These are phyloP conservation scores for Tautogolabrus adspersus DNA, from an alignment of 2,113 vertebrate species.

Conservation along the genomic window DNA sequence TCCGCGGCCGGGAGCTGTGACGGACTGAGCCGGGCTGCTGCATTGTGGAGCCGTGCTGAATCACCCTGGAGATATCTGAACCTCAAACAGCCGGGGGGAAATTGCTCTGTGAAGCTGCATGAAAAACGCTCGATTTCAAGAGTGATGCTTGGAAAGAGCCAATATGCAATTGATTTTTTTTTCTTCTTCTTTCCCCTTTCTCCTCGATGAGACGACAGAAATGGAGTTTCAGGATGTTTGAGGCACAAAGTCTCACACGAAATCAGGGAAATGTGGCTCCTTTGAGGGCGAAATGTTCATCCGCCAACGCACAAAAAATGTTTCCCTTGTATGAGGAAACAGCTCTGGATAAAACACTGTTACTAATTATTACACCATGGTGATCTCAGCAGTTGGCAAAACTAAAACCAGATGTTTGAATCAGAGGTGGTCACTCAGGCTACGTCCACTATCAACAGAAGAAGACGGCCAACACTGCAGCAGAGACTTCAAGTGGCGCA, in stretches of 20 bases:
- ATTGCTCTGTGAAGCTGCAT: constrained; percentile 48
- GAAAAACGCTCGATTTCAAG: constrained; percentile 19
- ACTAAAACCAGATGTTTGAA: constrained; percentile 10
- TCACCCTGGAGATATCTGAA: constrained; percentile 48
- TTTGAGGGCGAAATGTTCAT: constrained; percentile 6
- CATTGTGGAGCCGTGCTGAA: constrained; percentile 45
- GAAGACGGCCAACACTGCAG: no score
- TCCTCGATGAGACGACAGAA: constrained; percentile 9
- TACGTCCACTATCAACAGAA: no score
- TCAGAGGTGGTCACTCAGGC: constrained; percentile 30
- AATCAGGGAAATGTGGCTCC: constrained; percentile 3
- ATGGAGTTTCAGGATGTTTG: constrained; percentile 13
- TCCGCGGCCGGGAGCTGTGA: constrained; percentile 54
- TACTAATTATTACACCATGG: not conserved
- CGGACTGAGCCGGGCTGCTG: constrained; percentile 20
- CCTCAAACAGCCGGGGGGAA: constrained; percentile 55
- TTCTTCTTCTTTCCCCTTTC: not conserved
- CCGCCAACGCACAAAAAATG: no score
- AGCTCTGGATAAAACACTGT: constrained; percentile 22
- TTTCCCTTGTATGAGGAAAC: no score
- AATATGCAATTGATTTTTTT: constrained; percentile 43
- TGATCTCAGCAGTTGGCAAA: not conserved
- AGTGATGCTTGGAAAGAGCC: constrained; percentile 40
- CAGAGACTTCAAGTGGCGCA: no score
- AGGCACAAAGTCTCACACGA: constrained; percentile 15